These are phyloP conservation scores for Pygocentrus nattereri DNA, from an alignment of 2,797 vertebrate genomes.

Conservation along the genomic window DNA sequence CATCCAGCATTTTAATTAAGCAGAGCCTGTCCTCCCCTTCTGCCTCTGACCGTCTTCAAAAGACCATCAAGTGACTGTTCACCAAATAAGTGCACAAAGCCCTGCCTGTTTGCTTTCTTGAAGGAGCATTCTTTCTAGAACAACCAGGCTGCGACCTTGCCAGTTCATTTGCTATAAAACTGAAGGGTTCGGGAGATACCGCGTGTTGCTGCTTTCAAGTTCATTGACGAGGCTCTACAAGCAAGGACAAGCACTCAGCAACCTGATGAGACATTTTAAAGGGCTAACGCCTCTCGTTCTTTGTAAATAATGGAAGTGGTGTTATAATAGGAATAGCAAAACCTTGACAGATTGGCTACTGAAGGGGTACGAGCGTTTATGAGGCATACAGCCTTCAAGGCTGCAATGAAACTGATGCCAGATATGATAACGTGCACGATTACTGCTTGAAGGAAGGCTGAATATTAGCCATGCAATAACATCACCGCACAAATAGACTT, in stretches of 20 bases:
- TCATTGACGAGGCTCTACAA: not conserved
- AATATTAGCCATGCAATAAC: not conserved
- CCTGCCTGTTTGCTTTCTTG: not conserved
- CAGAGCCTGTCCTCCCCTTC: conserved; percentile 2
- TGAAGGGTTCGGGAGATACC: not conserved
- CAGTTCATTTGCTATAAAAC: conserved; percentile 23
- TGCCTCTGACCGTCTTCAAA: conserved; percentile 39
- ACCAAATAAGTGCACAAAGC: conserved; percentile 4
- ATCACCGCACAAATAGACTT: conserved; percentile 14
- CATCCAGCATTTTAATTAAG: conserved; percentile 32
- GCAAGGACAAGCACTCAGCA: not conserved
- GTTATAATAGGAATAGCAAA: not conserved
- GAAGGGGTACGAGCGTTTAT: not conserved
- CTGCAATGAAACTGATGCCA: conserved; percentile 12
- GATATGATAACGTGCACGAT: conserved; percentile 5
- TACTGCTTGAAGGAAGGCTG: conserved; percentile 5
- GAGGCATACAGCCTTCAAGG: not conserved
- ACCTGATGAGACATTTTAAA: not conserved
- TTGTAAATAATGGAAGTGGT: conserved; percentile 9
- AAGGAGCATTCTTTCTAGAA: not conserved
- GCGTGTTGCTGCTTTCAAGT: not conserved
- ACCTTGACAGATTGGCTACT: not conserved
- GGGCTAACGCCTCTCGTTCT: not conserved
- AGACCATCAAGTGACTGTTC: conserved; percentile 33
- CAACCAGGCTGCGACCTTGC: not conserved